Evolutionary conservation across 2,888 invertebrate species (phyloP).

Genomic region (Lycia hirtaria): DNA sequence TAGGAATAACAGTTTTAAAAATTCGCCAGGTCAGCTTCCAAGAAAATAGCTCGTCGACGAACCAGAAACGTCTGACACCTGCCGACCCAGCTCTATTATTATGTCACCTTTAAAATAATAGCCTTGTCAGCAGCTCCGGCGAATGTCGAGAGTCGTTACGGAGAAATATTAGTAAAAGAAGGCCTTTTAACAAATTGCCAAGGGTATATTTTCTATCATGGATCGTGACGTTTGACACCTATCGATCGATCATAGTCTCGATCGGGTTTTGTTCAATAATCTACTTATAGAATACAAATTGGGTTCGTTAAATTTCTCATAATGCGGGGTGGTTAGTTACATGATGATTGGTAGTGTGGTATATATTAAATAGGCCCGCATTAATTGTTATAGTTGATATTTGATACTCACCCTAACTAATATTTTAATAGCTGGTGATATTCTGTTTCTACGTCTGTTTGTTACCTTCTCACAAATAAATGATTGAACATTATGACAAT

Average conservation of each 20-base stretch:
- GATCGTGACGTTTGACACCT: conserved; percentile 42
- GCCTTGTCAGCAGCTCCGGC: conserved; percentile 34
- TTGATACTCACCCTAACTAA: conserved; percentile 36
- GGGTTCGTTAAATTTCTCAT: conserved; percentile 50
- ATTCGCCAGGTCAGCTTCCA: conserved; percentile 4
- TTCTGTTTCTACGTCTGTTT: too few species aligned
- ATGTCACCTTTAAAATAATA: conserved; percentile 38
- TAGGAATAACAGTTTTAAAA: conserved; percentile 2
- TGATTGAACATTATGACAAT: too few species aligned
- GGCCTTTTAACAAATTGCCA: conserved; percentile 38
- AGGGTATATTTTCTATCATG: conserved; percentile 40
- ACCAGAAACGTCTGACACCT: conserved; percentile 33
- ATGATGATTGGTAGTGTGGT: conserved; percentile 44
- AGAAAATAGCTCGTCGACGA: conserved; percentile 29
- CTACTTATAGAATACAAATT: conserved; percentile 53
- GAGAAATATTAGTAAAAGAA: conserved; percentile 36
- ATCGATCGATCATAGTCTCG: conserved; percentile 53
- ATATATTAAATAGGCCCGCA: conserved; percentile 46
- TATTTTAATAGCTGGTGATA: too few species aligned
- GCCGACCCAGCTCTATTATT: conserved; percentile 37
- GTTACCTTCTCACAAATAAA: too few species aligned
- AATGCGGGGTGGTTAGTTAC: conserved; percentile 46
- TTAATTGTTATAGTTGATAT: too few species aligned
- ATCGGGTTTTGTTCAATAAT: conserved; percentile 50
- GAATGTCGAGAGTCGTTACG: conserved; percentile 34